Base-by-base conservation (phyloP, 2,888 invertebrate species). In the Gymnocheta viridis region DNA sequence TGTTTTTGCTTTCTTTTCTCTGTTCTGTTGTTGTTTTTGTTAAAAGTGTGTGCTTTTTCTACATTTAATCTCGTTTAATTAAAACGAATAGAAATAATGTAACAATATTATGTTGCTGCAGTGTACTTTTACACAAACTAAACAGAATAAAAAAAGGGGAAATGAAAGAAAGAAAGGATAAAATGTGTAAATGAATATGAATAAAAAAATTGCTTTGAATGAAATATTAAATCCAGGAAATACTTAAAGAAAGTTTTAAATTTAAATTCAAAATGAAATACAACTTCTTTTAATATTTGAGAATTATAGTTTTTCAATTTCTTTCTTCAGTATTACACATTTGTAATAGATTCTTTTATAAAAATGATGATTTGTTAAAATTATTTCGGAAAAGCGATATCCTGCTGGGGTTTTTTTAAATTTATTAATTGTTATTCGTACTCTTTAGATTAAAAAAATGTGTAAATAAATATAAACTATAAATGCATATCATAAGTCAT, bases 61-160 rank as follows among this genome's bases (percentile, higher is more conserved):
- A 38, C 69, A 76, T 66, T 78, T 81, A 84, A 84, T 84, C 81
- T 81, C 77, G 77, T 81, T 84, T 84, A 84, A 81, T 84, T 84
- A 84, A 84, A 84, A 84, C 64, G 81, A 84, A 77, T 84, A 84
- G 84, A 81, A 78, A 77, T 77, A 84, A 69, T 81, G 81, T 73
- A 78, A 69, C 73, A 84, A 69, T 80, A 80, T 80, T 79, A 70
- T 80, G 17, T 70, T 74, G 51, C 62, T 74, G 51, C 62, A 74
- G 69, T 35, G n/a, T 2, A 56, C 10, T 10, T 44, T 44, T 41
- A 17, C 24, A 32, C 19, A 44, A 66, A 44, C 29, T 78, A n/a
- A 47, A 27, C 32, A 35, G 29, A 32, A 56, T 29, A 14, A 41
- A 64, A 54, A n/a, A 14, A 47, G 10, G n/a, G n/a, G n/a, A n/a